Conservation (phyloP, 2,888 invertebrate genomes). For the Pyrrhia umbra region DNA sequence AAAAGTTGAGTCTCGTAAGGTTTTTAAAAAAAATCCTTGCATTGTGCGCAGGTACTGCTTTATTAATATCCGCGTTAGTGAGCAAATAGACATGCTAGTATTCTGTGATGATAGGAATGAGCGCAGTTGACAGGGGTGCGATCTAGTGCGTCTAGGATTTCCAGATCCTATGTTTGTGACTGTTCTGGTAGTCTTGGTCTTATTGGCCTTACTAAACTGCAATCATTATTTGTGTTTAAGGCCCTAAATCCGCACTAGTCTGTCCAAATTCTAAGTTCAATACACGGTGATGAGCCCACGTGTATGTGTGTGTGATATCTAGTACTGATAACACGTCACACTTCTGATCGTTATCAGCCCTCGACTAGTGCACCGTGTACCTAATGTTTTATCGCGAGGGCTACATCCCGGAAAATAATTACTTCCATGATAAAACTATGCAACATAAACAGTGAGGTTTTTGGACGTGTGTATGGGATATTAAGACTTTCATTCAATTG, state of each 20-base stretch:
- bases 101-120: too few relatives aligned
- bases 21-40: not conserved
- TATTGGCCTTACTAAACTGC: too few relatives aligned
- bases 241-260: not conserved
- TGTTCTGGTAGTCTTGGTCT: too few relatives aligned
- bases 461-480: not conserved
- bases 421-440: conserved; percentile 34
- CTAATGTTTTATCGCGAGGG: conserved; percentile 27
- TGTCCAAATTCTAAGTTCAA: conserved; percentile 27
- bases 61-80: not conserved
- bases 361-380: conserved; percentile 2
- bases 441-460: not conserved
- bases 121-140: too few relatives aligned
- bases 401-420: conserved; percentile 51
- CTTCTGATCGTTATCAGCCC: conserved; percentile 39
- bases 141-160: too few relatives aligned
- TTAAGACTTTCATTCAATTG: not conserved
- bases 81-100: too few relatives aligned
- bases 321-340: conserved; percentile 23
- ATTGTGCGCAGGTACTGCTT: not conserved
- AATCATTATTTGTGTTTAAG: not conserved
- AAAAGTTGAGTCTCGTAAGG: too few relatives aligned
- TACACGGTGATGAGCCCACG: too few relatives aligned
- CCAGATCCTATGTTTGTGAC: too few relatives aligned
- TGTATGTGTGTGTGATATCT: conserved; percentile 24